Evolutionary conservation across 2,797 vertebrate genomes (phyloP).

Genomic region (Myotis pilosus): DNA sequence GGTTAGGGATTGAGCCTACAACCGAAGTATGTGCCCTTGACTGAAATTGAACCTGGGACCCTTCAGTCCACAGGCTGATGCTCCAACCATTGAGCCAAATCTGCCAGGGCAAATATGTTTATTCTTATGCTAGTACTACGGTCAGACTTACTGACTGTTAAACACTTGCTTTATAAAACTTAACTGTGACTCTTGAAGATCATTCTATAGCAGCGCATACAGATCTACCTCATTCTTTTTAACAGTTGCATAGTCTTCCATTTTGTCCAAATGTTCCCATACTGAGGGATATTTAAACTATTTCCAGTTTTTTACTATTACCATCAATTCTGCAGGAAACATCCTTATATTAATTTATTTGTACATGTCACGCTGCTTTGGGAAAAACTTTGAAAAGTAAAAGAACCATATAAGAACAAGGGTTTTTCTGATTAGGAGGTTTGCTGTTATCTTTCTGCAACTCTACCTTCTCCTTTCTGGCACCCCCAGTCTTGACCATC

Average conservation of each 20-base stretch:
- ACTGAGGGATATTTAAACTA: background rate
- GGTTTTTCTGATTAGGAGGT: background rate
- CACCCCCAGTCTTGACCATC: background rate
- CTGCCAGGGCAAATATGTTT: background rate
- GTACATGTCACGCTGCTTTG: background rate
- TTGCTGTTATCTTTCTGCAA: background rate
- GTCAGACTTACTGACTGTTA: background rate
- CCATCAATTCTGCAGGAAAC: constrained; percentile 4
- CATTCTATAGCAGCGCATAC: background rate
- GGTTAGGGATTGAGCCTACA: background rate
- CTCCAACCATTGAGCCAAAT: background rate
- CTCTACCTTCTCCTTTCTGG: background rate
- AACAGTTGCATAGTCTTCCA: background rate
- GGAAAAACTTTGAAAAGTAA: constrained; percentile 44
- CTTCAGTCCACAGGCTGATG: background rate
- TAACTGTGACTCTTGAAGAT: background rate
- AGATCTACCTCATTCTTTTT: background rate
- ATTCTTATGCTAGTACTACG: background rate
- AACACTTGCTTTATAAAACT: background rate
- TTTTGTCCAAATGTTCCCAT: background rate
- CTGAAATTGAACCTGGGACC: background rate
- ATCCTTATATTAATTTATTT: background rate
- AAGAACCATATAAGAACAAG: background rate
- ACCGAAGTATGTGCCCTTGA: background rate
- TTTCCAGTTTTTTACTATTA: background rate